A percentile compares a stretch with the other conserved stretches of the same genome.
phyloP scores from a whole-genome alignment of 2,113 vertebrate species.

The Vombatus ursinus region DNA sequence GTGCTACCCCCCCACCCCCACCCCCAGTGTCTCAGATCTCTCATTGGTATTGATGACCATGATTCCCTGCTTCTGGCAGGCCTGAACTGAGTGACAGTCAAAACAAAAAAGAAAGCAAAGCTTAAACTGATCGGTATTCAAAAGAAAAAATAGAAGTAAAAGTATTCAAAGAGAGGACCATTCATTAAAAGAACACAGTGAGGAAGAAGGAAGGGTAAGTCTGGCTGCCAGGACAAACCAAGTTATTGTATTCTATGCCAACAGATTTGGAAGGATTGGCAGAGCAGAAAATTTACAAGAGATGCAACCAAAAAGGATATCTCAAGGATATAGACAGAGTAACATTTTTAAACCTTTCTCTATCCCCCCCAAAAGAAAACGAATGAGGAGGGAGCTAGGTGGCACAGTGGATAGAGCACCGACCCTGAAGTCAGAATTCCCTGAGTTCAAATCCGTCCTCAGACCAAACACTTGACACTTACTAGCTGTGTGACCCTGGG shows the following conservation, averaged over 20 bases:
- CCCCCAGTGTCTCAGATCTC: not conserved
- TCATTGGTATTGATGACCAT: not conserved
- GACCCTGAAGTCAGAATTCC: no score
- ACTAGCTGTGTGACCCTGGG: no score
- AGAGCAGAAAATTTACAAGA: slow-evolving; percentile 24
- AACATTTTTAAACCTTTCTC: slow-evolving; percentile 36
- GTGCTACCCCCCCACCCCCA: not conserved
- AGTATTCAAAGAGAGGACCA: not conserved
- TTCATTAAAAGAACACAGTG: slow-evolving; percentile 8
- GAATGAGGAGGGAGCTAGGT: not conserved
- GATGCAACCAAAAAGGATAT: not conserved
- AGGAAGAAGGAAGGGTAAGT: not conserved
- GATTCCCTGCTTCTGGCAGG: not conserved
- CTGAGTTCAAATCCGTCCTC: no score
- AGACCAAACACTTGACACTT: no score
- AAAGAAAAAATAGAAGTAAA: not conserved
- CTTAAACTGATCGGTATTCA: not conserved
- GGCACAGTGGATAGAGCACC: no score
- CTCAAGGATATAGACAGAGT: slow-evolving; percentile 26
- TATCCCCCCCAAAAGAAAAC: not conserved
- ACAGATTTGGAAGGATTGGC: slow-evolving; percentile 8
- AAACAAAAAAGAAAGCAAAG: not conserved
- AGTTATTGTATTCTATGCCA: no score
- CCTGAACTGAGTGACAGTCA: not conserved
- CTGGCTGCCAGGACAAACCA: not conserved